A percentile compares a stretch with the other conserved stretches of the same genome.
Conservation (phyloP, 2,797 vertebrate genomes). For the Poeciliopsis turneri region DNA sequence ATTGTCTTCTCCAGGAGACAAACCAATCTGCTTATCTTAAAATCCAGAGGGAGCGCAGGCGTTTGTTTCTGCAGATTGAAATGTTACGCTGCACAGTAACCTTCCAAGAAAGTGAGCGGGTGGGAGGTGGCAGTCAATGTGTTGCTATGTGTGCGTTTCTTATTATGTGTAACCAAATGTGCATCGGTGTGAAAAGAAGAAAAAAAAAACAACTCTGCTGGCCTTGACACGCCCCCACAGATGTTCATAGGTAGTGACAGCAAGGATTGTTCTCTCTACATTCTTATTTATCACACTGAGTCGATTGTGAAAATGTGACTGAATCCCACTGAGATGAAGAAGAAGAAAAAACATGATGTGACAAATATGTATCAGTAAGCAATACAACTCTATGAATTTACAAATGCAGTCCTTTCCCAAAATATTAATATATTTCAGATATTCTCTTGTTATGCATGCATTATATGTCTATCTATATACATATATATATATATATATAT, state of each 20-base stretch:
- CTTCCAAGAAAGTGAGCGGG: constrained; percentile 66
- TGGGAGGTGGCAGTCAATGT: constrained; percentile 56
- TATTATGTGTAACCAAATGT: constrained; percentile 39
- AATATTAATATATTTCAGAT: background rate
- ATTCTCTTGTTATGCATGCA: background rate
- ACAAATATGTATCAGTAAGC: constrained; percentile 67
- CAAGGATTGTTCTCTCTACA: constrained; percentile 68
- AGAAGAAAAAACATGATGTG: constrained; percentile 40
- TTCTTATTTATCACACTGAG: constrained; percentile 73
- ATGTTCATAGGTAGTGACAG: constrained; percentile 77
- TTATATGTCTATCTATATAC: background rate
- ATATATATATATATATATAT: too few species aligned
- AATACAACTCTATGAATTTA: constrained; percentile 48
- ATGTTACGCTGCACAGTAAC: constrained; percentile 72
- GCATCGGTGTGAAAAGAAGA: constrained; percentile 36
- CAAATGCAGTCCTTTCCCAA: constrained; percentile 34
- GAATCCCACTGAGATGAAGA: constrained; percentile 60
- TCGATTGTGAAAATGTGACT: constrained; percentile 64
- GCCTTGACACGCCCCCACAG: constrained; percentile 66
- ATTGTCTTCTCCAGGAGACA: constrained; percentile 74
- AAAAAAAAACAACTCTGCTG: constrained; percentile 52
- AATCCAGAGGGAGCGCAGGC: constrained; percentile 75
- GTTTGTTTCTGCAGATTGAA: constrained; percentile 74
- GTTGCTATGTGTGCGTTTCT: constrained; percentile 22
- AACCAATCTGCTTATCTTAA: constrained; percentile 79